phyloP scores from a whole-genome alignment of 35 echinoderm and acorn worm species.

The Eucidaris tribuloides region DNA sequence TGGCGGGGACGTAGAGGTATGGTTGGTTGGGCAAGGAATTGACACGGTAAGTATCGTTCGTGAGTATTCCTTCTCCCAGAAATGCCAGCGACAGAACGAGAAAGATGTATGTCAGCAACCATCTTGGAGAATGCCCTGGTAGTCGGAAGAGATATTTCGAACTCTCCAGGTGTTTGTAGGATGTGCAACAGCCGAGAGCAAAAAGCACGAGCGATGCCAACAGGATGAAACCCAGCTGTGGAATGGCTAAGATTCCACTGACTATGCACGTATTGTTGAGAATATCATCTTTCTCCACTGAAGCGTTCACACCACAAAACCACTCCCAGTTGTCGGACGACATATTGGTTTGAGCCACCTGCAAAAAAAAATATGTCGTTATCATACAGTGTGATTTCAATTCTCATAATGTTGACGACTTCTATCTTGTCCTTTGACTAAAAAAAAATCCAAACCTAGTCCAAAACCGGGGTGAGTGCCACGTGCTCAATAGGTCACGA shows the following conservation, averaged over 20 bases:
- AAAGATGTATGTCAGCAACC: not conserved
- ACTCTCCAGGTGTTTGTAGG: not conserved
- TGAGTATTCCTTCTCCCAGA: conserved; percentile 49
- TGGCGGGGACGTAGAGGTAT: conserved; percentile 32
- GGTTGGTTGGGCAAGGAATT: conserved; percentile 24
- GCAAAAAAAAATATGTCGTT: too few relatives aligned
- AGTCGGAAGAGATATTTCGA: not conserved
- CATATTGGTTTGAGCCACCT: too few relatives aligned
- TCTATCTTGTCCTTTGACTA: too few relatives aligned
- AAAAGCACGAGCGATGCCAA: not conserved
- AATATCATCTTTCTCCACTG: not conserved
- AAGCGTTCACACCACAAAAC: conserved; percentile 29
- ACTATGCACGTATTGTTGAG: conserved; percentile 10
- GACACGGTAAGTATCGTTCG: conserved; percentile 13
- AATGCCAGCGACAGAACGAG: not conserved
- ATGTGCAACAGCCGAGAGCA: not conserved
- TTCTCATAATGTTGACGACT: too few relatives aligned
- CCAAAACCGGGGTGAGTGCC: too few relatives aligned
- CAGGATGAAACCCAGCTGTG: not conserved
- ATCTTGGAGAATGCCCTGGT: conserved; percentile 15
- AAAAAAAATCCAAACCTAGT: too few relatives aligned
- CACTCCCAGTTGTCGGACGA: too few relatives aligned
- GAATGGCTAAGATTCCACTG: not conserved
- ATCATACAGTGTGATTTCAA: too few relatives aligned
- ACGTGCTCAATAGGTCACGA: too few relatives aligned